Conservation (phyloP, 2,113 vertebrate species). For the Anoplopoma fimbria region DNA sequence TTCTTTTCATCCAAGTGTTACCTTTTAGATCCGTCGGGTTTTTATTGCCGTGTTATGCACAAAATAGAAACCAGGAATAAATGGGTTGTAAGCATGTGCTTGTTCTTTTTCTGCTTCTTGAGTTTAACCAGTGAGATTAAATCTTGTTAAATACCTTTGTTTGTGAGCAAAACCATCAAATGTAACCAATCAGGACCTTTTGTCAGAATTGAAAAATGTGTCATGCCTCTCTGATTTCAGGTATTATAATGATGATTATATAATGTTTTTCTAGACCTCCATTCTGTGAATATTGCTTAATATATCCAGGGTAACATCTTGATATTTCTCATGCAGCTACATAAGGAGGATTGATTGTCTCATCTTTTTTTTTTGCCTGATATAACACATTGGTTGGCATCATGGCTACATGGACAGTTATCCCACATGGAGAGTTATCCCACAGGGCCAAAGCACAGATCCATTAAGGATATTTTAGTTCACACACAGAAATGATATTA, state of each 20-base stretch:
- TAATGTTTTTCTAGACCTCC: too few relatives aligned
- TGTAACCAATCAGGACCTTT: neutral
- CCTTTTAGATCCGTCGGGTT: constrained; percentile 54
- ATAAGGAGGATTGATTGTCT: too few relatives aligned
- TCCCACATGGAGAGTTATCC: too few relatives aligned
- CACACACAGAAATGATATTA: too few relatives aligned
- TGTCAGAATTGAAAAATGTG: neutral
- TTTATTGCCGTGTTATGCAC: constrained; percentile 72
- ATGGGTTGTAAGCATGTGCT: constrained; percentile 53
- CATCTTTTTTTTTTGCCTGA: too few relatives aligned
- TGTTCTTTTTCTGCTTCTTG: constrained; percentile 2
- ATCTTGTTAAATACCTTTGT: neutral
- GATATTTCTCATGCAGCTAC: too few relatives aligned
- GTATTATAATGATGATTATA: neutral
- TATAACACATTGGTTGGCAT: too few relatives aligned
- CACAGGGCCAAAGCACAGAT: too few relatives aligned
- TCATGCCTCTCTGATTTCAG: neutral
- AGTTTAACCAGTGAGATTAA: neutral
- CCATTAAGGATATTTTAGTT: too few relatives aligned
- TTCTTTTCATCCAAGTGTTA: constrained; percentile 38
- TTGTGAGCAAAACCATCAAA: neutral
- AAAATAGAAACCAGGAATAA: constrained; percentile 73
- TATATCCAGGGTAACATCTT: too few relatives aligned
- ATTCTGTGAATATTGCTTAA: neutral
- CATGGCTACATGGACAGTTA: too few relatives aligned